Evolutionary conservation across 2,888 invertebrate species (phyloP).

Genomic region (Spilarctia lutea): DNA sequence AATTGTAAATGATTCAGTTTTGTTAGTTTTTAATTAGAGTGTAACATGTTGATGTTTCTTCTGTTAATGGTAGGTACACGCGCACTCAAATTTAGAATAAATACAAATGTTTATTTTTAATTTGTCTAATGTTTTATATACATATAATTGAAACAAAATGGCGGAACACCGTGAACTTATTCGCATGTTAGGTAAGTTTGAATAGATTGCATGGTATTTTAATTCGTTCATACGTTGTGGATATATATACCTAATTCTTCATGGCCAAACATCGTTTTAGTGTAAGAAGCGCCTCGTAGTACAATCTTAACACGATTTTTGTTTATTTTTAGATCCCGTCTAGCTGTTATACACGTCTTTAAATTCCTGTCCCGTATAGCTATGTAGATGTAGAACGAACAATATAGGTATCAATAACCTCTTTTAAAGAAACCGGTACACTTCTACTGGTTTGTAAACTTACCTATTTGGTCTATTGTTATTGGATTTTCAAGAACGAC

Average conservation of each 20-base stretch:
- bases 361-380: background rate
- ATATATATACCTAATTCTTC: constrained; percentile 6
- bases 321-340: constrained; percentile 14
- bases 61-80: background rate
- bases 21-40: background rate
- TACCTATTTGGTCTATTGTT: background rate
- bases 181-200: background rate
- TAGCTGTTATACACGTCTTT: constrained; percentile 4
- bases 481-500: background rate
- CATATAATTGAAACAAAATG: constrained; percentile 2
- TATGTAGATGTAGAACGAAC: background rate
- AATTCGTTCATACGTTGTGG: background rate
- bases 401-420: background rate
- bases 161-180: background rate
- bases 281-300: constrained; percentile 1
- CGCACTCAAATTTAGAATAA: background rate
- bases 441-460: background rate
- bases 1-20: background rate
- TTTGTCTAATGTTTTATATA: background rate
- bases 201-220: background rate
- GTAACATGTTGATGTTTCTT: background rate
- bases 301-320: constrained; percentile 13
- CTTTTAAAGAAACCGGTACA: background rate
- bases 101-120: background rate
- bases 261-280: constrained; percentile 10